Percentiles rank a stretch among this genome's conserved stretches.
Evolutionary conservation across 2,113 vertebrate species (phyloP).

Genomic region (Colinus virginianus): DNA sequence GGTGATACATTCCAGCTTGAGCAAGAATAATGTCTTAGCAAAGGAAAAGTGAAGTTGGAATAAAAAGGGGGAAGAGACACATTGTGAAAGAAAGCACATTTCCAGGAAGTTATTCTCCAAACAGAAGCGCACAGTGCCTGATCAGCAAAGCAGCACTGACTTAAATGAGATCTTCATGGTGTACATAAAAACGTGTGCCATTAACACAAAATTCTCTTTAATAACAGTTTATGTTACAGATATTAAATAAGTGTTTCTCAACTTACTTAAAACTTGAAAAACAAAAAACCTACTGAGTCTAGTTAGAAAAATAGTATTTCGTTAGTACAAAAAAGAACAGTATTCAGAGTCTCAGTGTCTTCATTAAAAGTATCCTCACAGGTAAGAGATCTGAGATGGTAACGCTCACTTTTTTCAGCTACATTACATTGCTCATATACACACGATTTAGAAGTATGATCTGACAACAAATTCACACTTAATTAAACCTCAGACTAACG

Average conservation of each 20-base stretch:
- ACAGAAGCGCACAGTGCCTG: neutral
- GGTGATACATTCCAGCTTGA: neutral
- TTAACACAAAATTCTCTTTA: neutral
- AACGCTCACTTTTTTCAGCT: neutral
- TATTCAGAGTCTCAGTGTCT: neutral
- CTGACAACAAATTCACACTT: neutral
- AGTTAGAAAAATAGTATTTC: neutral
- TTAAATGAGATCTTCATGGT: neutral
- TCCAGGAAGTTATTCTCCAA: neutral
- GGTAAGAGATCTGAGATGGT: neutral
- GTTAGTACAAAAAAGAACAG: neutral
- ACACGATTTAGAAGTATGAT: neutral
- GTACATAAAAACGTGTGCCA: neutral
- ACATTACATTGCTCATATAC: neutral
- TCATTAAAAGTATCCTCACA: neutral
- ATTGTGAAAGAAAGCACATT: fast-evolving
- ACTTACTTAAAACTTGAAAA: neutral
- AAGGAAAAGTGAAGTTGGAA: neutral
- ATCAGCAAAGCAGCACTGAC: neutral
- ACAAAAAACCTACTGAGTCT: neutral
- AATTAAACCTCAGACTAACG: neutral
- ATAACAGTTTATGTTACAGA: neutral
- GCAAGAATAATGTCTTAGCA: neutral
- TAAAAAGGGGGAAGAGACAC: neutral
- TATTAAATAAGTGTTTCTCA: neutral